phyloP scores from a whole-genome alignment of 2,888 invertebrate species.

The Cephus spinipes region DNA sequence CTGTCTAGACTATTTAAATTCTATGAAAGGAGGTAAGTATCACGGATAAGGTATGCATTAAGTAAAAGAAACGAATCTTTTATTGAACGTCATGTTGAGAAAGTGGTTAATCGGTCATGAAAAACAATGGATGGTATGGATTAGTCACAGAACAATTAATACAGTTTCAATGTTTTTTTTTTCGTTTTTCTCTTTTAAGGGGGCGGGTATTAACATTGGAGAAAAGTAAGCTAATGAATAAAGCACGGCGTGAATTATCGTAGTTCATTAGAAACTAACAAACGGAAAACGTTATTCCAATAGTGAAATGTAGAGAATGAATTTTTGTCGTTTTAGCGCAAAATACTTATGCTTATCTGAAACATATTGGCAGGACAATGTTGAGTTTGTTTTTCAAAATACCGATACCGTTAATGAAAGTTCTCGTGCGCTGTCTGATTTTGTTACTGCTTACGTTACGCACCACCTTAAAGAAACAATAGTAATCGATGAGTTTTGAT shows the following conservation, averaged over 20 bases:
- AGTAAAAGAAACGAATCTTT: neutral
- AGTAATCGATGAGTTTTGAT: constrained; percentile 24
- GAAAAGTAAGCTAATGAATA: neutral
- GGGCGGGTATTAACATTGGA: neutral
- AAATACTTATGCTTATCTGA: neutral
- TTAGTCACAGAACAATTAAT: neutral
- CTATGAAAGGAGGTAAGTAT: neutral
- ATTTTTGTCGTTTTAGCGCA: neutral
- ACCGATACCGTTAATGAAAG: neutral
- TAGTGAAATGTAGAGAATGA: neutral
- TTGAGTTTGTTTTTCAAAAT: neutral
- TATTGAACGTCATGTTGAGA: neutral
- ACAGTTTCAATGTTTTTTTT: neutral
- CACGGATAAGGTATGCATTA: neutral
- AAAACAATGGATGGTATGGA: neutral
- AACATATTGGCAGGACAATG: neutral
- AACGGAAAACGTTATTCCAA: neutral
- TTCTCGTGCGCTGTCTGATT: neutral
- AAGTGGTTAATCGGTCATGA: neutral
- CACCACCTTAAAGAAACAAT: constrained; percentile 44
- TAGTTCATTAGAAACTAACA: neutral
- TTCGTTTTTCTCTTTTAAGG: neutral
- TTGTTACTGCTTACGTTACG: constrained; percentile 48
- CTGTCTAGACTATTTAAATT: neutral
- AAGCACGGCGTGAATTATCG: neutral